phyloP scores from a whole-genome alignment of 2,113 vertebrate species.

The Hypomesus transpacificus region DNA sequence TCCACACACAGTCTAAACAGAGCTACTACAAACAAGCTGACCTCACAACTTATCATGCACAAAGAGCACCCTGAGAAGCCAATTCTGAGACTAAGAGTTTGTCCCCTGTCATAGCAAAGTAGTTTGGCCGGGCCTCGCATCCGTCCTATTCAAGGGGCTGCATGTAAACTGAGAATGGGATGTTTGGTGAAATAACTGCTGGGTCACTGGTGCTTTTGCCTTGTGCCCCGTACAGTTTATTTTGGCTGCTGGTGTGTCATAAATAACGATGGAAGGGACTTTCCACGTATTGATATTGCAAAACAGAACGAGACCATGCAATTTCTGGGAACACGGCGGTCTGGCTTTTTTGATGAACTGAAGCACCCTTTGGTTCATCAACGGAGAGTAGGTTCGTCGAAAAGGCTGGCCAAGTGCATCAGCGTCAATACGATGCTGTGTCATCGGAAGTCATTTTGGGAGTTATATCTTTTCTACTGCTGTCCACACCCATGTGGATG shows the following conservation, averaged over 20 bases:
- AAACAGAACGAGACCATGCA: not conserved
- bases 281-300: not conserved
- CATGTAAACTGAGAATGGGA: not conserved
- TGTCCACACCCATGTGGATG: too few relatives aligned
- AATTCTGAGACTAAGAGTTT: not conserved
- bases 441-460: too few relatives aligned
- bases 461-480: too few relatives aligned
- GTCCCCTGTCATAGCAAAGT: too few relatives aligned
- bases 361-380: too few relatives aligned
- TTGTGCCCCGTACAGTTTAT: not conserved
- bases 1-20: not conserved
- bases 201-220: not conserved
- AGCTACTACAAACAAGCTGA: not conserved
- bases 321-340: not conserved
- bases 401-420: too few relatives aligned
- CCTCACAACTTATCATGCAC: not conserved
- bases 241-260: conserved; percentile 4
- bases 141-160: not conserved
- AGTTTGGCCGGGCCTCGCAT: not conserved
- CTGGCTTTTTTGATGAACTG: too few relatives aligned
- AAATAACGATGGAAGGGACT: not conserved
- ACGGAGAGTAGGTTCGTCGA: too few relatives aligned
- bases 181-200: conserved; percentile 4
- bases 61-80: not conserved
- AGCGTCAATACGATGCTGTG: too few relatives aligned